phyloP scores from a whole-genome alignment of 2,113 vertebrate species.

The Delphinapterus leucas region DNA sequence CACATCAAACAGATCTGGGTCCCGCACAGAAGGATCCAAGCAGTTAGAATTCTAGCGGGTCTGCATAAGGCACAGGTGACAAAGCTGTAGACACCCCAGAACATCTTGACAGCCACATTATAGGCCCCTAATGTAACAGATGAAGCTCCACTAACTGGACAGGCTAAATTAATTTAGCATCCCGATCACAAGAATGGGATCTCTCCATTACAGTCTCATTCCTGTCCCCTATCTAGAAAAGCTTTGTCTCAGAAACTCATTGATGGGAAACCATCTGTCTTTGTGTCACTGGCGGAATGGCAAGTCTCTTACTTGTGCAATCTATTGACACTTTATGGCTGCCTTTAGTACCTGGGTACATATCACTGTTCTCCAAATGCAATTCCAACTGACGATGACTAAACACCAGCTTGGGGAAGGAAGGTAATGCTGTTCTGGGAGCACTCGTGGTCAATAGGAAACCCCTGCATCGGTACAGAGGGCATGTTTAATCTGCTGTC shows the following conservation, averaged over 20 bases:
- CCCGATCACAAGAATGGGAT: slow-evolving; percentile 77
- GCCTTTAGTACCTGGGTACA: slow-evolving; percentile 83
- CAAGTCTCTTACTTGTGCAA: slow-evolving; percentile 81
- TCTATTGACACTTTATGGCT: slow-evolving; percentile 85
- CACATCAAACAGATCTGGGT: not conserved
- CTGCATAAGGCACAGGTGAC: slow-evolving; percentile 14
- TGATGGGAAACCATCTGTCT: slow-evolving; percentile 84
- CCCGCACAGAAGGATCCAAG: not conserved
- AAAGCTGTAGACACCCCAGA: slow-evolving; percentile 75
- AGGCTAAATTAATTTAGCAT: slow-evolving; percentile 85
- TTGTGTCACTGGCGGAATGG: slow-evolving; percentile 80
- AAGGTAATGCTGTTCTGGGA: slow-evolving; percentile 76
- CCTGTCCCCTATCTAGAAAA: slow-evolving; percentile 83
- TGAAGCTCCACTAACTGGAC: slow-evolving; percentile 78
- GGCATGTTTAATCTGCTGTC: slow-evolving; percentile 76
- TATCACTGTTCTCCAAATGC: slow-evolving; percentile 84
- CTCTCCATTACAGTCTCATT: slow-evolving; percentile 84
- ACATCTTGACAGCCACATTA: slow-evolving; percentile 82
- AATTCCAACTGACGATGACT: slow-evolving; percentile 83
- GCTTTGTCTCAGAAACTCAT: slow-evolving; percentile 83
- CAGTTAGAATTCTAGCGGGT: slow-evolving; percentile 68
- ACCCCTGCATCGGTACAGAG: slow-evolving; percentile 61
- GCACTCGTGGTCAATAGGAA: slow-evolving; percentile 74
- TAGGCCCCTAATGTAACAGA: slow-evolving; percentile 78
- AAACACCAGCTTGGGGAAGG: slow-evolving; percentile 76